Evolutionary conservation across 2,888 invertebrate genomes (phyloP), one percentile per base, ranked within the genome.

Genomic region (Oxystoma pomonae): DNA sequence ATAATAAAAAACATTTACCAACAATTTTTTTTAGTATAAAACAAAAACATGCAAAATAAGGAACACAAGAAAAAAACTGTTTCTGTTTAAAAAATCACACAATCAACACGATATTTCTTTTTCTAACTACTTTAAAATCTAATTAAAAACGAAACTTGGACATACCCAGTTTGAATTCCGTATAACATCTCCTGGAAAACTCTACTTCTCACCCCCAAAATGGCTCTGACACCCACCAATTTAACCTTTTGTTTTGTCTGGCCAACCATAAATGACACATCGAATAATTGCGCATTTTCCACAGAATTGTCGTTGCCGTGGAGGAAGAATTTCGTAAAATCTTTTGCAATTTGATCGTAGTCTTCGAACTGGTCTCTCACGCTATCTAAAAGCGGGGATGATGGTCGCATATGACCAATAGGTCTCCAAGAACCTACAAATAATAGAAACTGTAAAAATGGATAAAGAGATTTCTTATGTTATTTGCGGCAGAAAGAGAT

Each of bases 171-270:
- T 78, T 94, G 94, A 73, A 96, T 95, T 63, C 96, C 96, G 78
- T 96, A 96, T 58, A 96, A 81, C 94, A 96, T 95, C 82, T 96
- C 95, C 84, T 96, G 91, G 78, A 90, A 92, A n/a, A 92, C 91
- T 72, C 92, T 89, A 85, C 94, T 95, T 71, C 95, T 84, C 1
- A 96, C 95, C 57, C 94, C 96, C 63, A 96, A 82, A 75, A 96
- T 95, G 35, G 96, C 96, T 72, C 96, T 83, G 3, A 96, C 95
- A 1, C 94, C 96, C 70, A 94, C 93, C 75, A 96, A 90, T 75
- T 91, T 90, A 55, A 79, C 76, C 81, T 95, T 96, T 80, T 94
- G 92, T 75, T 95, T 95, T 61, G 93, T 92, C 74, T 94, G 94
- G 1, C 95, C 95, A 35, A 96, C 96, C 65, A 94, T 82, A 80